Evolutionary conservation across 2,888 invertebrate genomes (phyloP), one percentile per base, ranked within the genome.

Genomic region (Phasia obesa): DNA sequence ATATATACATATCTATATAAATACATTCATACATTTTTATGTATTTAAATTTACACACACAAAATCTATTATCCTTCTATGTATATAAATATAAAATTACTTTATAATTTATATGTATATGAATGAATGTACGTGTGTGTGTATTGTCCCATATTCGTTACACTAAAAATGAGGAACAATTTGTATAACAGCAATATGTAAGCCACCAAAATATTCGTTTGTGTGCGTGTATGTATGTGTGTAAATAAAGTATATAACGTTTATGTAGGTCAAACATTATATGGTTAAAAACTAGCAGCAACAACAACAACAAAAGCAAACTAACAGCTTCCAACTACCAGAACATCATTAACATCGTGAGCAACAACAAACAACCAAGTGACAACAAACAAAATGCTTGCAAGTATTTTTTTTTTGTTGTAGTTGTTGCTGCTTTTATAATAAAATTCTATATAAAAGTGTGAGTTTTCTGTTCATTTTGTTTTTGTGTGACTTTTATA

Each of bases 241-340:
- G 27, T 31, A 49, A 15, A 27, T 64, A 74, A 35, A 23, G 49
- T 69, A 57, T 70, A 78, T 62, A 47, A 49, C 64, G 53, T 74
- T 79, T 79, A 84, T 81, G 79, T 84, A 79, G 83, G 81, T 84
- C 78, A 84, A 76, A 80, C 64, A 69, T 79, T 83, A 83, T 79
- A 83, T 76, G 75, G 75, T 83, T 83, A 73, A 79, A 79, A 55
- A 75, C 79, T 62, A 67, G 23, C 60, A 57, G 17, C 49, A 69
- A 55, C 44, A 74, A 15, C 31, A 13, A 5, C 49, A 73, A 25
- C 62, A 65, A 35, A 57, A 57, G 7, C 59, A 38, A 19, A 44
- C 27, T 38, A 31, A 35, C 57, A 57, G 21, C 47, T 62, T 44
- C 13, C 47, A 77, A 38, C 62, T 42, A n/a, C 38, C 17, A 69